Evolutionary conservation across 2,797 vertebrate species (phyloP), one percentile per base, ranked within the genome.

Genomic region (Setipinna tenuifilis): DNA sequence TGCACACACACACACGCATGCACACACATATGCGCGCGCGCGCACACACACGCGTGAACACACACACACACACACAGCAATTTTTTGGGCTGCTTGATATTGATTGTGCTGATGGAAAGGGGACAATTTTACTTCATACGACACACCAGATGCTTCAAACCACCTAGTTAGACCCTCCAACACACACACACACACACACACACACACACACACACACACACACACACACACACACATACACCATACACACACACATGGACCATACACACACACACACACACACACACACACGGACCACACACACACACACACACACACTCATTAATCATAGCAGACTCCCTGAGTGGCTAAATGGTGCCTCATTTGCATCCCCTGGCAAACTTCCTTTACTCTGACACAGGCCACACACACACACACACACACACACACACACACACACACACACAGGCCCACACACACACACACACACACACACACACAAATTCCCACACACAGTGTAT

Each of bases 291-390:
- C 25, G 28, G 9, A 68, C 65, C 65, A 68, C 25, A 68, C 65
- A 68, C 25, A 31, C 25, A 31, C 11, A 3, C 1, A 71, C 28
- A 41, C 48, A 80, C 83, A 25, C 50, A 61, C 82, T 89, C 87
- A 85, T 90, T 87, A 87, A 89, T 91, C 90, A 87, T 61, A 0
- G n/a, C 25, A 31, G 25, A 65, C 48, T 19, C 35, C 80, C 75
- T 83, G 46, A 9, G 57, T 81, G 57, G 61, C 86, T 83, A 83
- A 87, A 85, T 83, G 21, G 65, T 59, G 68, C 78, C 87, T 83
- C 82, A 65, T 88, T 86, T 87, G 83, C 84, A 84, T 90, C 54
- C 85, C 23, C 65, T 71, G 65, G 28, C 25, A 31, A 71, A 71
- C 61, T 65, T 65, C 61, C 65, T 71, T 11, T 12, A 11, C 4